A percentile compares a stretch with the other conserved stretches of the same genome.
These are phyloP conservation scores for Sesia apiformis DNA, from an alignment of 2,888 invertebrate species.

Conservation along the genomic window DNA sequence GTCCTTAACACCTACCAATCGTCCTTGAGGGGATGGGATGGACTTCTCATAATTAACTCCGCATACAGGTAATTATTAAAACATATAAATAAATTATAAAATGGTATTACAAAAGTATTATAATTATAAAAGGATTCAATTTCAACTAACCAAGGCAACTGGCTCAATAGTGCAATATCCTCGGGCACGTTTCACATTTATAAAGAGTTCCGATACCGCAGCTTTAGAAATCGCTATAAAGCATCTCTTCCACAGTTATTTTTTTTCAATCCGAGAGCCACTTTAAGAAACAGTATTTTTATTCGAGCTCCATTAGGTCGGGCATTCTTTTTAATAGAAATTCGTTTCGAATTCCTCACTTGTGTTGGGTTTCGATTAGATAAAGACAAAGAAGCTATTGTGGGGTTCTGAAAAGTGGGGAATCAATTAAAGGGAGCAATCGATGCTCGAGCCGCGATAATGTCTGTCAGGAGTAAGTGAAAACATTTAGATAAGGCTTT, in stretches of 20 bases:
- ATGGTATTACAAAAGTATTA: too few species aligned
- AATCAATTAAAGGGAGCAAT: slow-evolving; percentile 70
- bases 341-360: slow-evolving; percentile 37
- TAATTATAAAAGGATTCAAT: too few species aligned
- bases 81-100: too few species aligned
- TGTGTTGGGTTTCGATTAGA: slow-evolving; percentile 56
- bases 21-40: too few species aligned
- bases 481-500: slow-evolving; percentile 38
- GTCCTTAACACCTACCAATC: too few species aligned
- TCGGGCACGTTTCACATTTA: too few species aligned
- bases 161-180: too few species aligned
- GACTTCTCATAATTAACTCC: too few species aligned
- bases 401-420: slow-evolving; percentile 39
- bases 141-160: too few species aligned
- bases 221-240: slow-evolving; percentile 21
- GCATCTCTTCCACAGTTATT: slow-evolving; percentile 27
- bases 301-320: slow-evolving; percentile 9
- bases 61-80: too few species aligned
- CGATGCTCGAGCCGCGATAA: slow-evolving; percentile 52
- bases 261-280: slow-evolving; percentile 3
- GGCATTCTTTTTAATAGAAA: slow-evolving; percentile 48
- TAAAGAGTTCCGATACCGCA: background rate
- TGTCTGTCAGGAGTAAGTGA: slow-evolving; percentile 37
- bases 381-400: slow-evolving; percentile 62
- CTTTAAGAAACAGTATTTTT: slow-evolving; percentile 1